phyloP scores from a whole-genome alignment of 2,888 invertebrate species.

The Oxycera nigricornis region DNA sequence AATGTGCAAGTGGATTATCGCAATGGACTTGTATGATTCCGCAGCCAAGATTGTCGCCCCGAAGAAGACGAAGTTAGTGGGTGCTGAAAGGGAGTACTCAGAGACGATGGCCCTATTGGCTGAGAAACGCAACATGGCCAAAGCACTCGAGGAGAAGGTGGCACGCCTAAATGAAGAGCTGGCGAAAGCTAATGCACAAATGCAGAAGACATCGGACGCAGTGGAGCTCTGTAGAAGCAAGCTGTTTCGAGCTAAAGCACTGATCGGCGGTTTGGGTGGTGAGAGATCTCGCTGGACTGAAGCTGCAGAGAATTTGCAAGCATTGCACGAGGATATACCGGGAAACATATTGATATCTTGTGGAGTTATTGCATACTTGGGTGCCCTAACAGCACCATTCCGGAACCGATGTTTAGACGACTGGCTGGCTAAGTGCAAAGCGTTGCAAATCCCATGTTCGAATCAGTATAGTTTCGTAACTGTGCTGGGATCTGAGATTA shows the following conservation, averaged over 20 bases:
- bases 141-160: conserved; percentile 77
- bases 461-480: conserved; percentile 74
- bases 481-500: conserved; percentile 83
- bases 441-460: conserved; percentile 79
- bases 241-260: conserved; percentile 82
- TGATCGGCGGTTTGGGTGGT: conserved; percentile 87
- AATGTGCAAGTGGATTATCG: conserved; percentile 88
- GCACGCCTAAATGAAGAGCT: conserved; percentile 74
- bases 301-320: conserved; percentile 78
- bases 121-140: conserved; percentile 81
- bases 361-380: conserved; percentile 88
- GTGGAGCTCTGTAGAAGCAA: conserved; percentile 85
- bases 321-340: conserved; percentile 79
- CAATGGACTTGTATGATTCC: conserved; percentile 92
- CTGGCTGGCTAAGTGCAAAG: conserved; percentile 76
- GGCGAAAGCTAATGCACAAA: conserved; percentile 76
- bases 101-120: conserved; percentile 85
- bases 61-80: conserved; percentile 82
- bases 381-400: conserved; percentile 79
- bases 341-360: conserved; percentile 90
- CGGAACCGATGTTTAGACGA: conserved; percentile 68
- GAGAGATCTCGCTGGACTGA: conserved; percentile 86
- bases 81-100: conserved; percentile 82
- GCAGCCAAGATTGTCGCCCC: conserved; percentile 85
- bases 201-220: conserved; percentile 79